Percentiles rank a stretch among this genome's conserved stretches.
These are phyloP conservation scores for Octopus bimaculoides DNA, from an alignment of 1,140 invertebrate genomes.

Conservation along the genomic window DNA sequence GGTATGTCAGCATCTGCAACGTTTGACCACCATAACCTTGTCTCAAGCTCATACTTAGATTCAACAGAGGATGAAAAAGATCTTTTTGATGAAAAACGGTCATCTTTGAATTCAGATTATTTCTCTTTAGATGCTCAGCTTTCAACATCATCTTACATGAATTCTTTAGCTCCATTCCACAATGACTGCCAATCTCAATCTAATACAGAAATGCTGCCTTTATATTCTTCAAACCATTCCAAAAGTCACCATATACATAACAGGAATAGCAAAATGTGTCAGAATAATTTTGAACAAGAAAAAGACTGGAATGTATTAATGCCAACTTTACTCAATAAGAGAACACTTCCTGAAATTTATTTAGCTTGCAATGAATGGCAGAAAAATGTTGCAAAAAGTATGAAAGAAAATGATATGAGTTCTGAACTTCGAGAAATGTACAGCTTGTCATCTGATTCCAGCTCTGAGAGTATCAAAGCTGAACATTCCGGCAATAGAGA, in stretches of 20 bases:
- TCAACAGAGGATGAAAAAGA: background rate
- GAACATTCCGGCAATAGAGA: slow-evolving; percentile 69
- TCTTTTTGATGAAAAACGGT: background rate
- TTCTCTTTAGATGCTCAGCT: background rate
- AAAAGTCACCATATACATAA: background rate
- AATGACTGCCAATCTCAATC: background rate
- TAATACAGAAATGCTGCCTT: background rate
- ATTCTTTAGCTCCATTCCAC: background rate
- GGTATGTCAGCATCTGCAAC: background rate
- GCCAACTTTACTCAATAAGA: background rate
- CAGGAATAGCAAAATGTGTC: background rate
- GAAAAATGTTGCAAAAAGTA: background rate
- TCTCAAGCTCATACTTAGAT: background rate
- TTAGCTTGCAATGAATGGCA: background rate
- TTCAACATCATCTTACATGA: background rate
- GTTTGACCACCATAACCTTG: background rate
- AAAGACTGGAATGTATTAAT: background rate
- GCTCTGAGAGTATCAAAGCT: slow-evolving; percentile 36
- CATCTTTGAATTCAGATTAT: background rate
- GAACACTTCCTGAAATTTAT: slow-evolving; percentile 1
- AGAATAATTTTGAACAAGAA: background rate
- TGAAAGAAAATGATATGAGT: background rate
- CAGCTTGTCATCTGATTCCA: slow-evolving; percentile 36
- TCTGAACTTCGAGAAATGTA: background rate
- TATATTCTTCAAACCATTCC: background rate